A percentile compares a stretch with the other conserved stretches of the same genome.
Conservation (phyloP, 2,113 vertebrate genomes). For the Corynorhinus townsendii region DNA sequence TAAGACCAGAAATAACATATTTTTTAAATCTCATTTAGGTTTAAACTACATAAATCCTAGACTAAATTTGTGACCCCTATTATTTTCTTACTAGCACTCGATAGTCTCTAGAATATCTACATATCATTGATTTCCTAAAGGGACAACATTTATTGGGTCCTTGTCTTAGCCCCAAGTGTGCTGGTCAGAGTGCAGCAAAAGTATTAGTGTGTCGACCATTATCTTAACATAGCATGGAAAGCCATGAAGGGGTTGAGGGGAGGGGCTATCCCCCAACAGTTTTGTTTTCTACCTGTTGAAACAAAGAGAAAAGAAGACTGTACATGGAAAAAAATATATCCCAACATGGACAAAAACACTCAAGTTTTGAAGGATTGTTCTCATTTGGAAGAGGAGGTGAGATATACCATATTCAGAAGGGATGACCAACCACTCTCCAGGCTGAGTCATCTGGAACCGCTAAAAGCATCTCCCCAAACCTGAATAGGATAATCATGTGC, state of each 20-base stretch:
- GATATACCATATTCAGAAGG: background rate
- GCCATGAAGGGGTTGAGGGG: fast-evolving
- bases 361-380: background rate
- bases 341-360: background rate
- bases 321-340: background rate
- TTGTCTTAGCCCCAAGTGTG: background rate
- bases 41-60: conserved; percentile 38
- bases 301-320: background rate
- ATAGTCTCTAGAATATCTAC: background rate
- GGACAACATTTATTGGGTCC: background rate
- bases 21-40: background rate
- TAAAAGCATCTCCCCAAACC: no score
- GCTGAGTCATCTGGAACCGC: no score
- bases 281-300: background rate
- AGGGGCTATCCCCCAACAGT: background rate
- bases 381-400: background rate
- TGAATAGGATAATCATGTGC: no score
- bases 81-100: background rate
- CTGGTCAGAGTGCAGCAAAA: background rate
- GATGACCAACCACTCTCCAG: background rate
- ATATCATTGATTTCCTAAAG: background rate
- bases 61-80: background rate
- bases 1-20: conserved; percentile 2
- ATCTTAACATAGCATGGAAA: background rate
- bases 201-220: background rate